These are phyloP conservation scores for Megathymus violae DNA, from an alignment of 1,140 invertebrate species.

Conservation along the genomic window DNA sequence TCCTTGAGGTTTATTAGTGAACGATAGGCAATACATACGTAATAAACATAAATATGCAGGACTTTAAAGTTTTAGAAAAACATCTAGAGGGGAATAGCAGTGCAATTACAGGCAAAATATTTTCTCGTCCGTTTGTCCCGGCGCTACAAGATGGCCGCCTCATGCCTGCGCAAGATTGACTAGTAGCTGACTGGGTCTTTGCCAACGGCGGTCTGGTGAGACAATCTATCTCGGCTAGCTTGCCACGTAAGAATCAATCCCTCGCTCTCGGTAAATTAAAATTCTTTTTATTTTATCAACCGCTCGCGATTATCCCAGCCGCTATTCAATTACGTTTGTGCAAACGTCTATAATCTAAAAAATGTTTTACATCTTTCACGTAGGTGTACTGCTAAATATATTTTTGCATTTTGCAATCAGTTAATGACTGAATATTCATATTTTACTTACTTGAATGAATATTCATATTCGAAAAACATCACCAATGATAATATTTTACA, in stretches of 20 bases:
- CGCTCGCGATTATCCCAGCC: slow-evolving; percentile 58
- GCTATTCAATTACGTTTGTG: slow-evolving; percentile 39
- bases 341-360: slow-evolving; percentile 24
- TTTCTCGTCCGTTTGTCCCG: slow-evolving; percentile 64
- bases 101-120: slow-evolving; percentile 72
- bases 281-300: slow-evolving; percentile 74
- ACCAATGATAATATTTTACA: too few relatives aligned
- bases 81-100: slow-evolving; percentile 60
- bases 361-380: neutral
- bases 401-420: too few relatives aligned
- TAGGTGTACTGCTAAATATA: neutral
- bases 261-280: slow-evolving; percentile 72
- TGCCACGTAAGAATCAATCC: slow-evolving; percentile 63
- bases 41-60: slow-evolving; percentile 29
- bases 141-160: slow-evolving; percentile 67
- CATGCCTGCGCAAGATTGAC: slow-evolving; percentile 78
- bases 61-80: slow-evolving; percentile 65
- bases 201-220: slow-evolving; percentile 70
- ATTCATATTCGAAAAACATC: too few relatives aligned
- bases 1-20: slow-evolving; percentile 3
- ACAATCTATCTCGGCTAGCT: slow-evolving; percentile 62
- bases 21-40: slow-evolving; percentile 1
- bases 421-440: too few relatives aligned
- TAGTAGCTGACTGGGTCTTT: slow-evolving; percentile 72
- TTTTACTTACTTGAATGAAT: too few relatives aligned